phyloP scores from a whole-genome alignment of 2,113 vertebrate genomes.

The Carassius auratus region DNA sequence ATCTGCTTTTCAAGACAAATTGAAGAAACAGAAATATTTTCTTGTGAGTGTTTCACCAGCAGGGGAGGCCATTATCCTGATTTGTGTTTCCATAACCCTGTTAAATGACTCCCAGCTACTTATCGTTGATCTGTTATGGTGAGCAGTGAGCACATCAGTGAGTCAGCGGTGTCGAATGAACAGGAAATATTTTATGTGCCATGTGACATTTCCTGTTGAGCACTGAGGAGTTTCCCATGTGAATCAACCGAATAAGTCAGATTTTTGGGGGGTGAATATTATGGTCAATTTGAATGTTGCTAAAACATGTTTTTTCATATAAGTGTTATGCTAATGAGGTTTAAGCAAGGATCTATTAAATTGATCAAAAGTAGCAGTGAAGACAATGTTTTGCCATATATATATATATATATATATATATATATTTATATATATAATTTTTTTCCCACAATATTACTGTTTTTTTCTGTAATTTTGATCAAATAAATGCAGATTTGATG shows the following conservation, averaged over 20 bases:
- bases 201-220: constrained; percentile 68
- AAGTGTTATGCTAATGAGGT: background rate
- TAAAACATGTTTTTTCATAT: background rate
- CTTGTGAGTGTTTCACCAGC: constrained; percentile 80
- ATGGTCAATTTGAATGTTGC: background rate
- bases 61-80: constrained; percentile 57
- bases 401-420: too few species aligned
- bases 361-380: too few species aligned
- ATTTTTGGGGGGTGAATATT: background rate
- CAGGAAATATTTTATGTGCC: constrained; percentile 66
- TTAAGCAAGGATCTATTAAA: background rate
- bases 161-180: constrained; percentile 49
- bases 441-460: too few species aligned
- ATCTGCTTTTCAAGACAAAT: constrained; percentile 78
- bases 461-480: too few species aligned
- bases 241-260: background rate
- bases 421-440: too few species aligned
- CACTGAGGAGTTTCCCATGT: constrained; percentile 22
- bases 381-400: too few species aligned
- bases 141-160: constrained; percentile 12
- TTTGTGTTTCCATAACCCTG: background rate
- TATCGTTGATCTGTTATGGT: constrained; percentile 47
- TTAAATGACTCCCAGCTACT: background rate
- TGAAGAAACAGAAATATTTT: constrained; percentile 82
- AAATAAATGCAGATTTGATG: too few species aligned